phyloP scores from a whole-genome alignment of 2,113 vertebrate genomes.

The Salminus brasiliensis region DNA sequence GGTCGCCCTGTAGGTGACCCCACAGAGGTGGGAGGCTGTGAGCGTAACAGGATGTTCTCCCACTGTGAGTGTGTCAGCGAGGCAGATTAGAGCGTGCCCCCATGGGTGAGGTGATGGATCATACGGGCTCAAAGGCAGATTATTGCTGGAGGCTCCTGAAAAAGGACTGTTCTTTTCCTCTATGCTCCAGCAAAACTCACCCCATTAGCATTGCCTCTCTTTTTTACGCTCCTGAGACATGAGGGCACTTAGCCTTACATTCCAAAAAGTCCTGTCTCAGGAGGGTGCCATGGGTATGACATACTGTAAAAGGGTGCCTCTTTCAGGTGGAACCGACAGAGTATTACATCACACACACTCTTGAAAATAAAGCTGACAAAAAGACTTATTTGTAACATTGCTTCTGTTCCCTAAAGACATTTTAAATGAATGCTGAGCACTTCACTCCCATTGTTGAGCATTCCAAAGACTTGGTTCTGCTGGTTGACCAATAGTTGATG shows the following conservation, averaged over 20 bases:
- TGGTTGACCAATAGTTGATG: too few relatives aligned
- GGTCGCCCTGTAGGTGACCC: conserved; percentile 4
- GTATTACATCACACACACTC: not conserved
- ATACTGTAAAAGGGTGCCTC: not conserved
- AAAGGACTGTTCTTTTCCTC: conserved; percentile 21
- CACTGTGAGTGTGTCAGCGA: conserved; percentile 9
- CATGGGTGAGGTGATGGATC: conserved; percentile 30
- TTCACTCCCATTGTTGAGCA: too few relatives aligned
- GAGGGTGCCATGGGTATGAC: not conserved
- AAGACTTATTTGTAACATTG: not conserved
- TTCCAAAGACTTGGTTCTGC: too few relatives aligned
- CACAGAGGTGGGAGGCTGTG: not conserved
- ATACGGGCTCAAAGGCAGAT: conserved; percentile 22
- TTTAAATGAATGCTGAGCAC: not conserved
- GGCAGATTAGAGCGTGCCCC: conserved; percentile 20
- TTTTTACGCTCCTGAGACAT: not conserved
- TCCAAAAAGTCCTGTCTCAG: conserved; percentile 2
- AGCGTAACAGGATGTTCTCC: conserved; percentile 3
- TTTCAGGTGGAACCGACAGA: not conserved
- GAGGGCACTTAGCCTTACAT: not conserved
- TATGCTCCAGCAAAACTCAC: conserved; percentile 9
- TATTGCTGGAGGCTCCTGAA: conserved; percentile 27
- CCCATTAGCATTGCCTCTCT: conserved; percentile 20
- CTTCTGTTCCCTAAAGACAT: too few relatives aligned
- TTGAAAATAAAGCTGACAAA: not conserved